Evolutionary conservation across 2,113 vertebrate genomes (phyloP), one percentile per base, ranked within the genome.

Genomic region (Mohoua ochrocephala): DNA sequence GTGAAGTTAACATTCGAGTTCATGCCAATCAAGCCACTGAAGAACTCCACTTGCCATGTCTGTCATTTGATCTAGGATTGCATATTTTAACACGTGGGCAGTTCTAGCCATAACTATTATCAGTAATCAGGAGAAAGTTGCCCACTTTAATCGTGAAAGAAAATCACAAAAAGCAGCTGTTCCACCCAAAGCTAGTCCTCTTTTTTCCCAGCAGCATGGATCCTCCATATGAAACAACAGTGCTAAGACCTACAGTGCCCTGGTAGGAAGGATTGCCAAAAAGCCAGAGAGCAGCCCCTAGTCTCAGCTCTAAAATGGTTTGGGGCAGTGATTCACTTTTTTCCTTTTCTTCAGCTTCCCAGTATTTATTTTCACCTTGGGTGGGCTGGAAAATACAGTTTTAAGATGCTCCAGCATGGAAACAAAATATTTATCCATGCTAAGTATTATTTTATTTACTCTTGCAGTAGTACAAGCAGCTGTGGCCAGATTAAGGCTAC

Each of bases 361-460:
- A 41, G 21, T 65, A 84, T 67, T 87, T 85, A 47, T 78, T 92
- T 93, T 75, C 83, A 86, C 45, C 52, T 81, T 78, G 91, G 64
- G 86, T 89, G 80, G 89, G 73, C 84, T 24, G 10, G 68, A 50
- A 94, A 70, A 50, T 35, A 54, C 9, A 65, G 50, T 64, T 87
- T 92, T 69, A 85, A 70, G 54, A 77, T 6, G 24, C 59, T 70
- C 54, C 70, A 74, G 59, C 47, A 50, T 39, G 45, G 45, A 96
- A 91, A 89, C 95, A 86, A 81, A 91, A 73, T 87, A 84, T 84
- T 93, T 96, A 84, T 76, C 85, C 6, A 15, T 79, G 70, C 61
- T 64, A 84, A 95, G 49, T 71, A 81, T 79, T 74, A 52, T 78
- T 73, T 76, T 8, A 2, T 78, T 92, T 94, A 79, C 61, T 79